Percentiles rank a stretch among this genome's conserved stretches.
These are phyloP conservation scores for Dryoscopus gambensis DNA, from an alignment of 2,113 vertebrate genomes.

Conservation along the genomic window DNA sequence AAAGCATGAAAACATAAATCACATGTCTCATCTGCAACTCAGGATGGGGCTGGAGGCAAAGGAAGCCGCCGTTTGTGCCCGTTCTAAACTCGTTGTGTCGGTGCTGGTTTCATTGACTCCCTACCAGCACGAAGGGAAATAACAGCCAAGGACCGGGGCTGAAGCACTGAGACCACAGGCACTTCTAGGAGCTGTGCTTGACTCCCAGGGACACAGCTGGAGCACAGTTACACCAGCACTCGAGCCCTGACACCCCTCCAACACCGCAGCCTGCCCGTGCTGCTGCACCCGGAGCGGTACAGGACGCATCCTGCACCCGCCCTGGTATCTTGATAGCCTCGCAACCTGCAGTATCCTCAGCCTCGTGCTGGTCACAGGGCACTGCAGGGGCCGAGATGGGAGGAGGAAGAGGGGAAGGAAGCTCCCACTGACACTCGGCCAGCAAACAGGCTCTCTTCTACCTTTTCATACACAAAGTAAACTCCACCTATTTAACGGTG, in stretches of 20 bases:
- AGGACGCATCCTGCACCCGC: fast-evolving
- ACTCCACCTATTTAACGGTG: background rate
- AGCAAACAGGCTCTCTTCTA: background rate
- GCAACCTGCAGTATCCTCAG: background rate
- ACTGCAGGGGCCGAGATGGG: background rate
- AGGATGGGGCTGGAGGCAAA: background rate
- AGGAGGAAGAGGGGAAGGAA: background rate
- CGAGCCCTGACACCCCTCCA: background rate
- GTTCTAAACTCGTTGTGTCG: background rate
- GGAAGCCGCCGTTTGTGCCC: background rate
- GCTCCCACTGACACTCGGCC: background rate
- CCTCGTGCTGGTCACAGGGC: fast-evolving
- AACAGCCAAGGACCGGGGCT: background rate
- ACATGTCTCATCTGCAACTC: background rate
- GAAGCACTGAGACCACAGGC: fast-evolving
- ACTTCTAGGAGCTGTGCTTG: background rate
- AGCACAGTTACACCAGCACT: background rate
- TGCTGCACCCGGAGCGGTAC: fast-evolving
- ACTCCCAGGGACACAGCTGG: background rate
- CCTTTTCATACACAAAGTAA: background rate
- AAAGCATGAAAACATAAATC: conserved; percentile 43
- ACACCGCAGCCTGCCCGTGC: background rate
- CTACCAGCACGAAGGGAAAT: background rate
- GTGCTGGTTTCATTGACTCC: background rate
- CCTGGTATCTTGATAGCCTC: fast-evolving